These are phyloP conservation scores for Arctia plantaginis DNA, from an alignment of 2,888 invertebrate species.

Conservation along the genomic window DNA sequence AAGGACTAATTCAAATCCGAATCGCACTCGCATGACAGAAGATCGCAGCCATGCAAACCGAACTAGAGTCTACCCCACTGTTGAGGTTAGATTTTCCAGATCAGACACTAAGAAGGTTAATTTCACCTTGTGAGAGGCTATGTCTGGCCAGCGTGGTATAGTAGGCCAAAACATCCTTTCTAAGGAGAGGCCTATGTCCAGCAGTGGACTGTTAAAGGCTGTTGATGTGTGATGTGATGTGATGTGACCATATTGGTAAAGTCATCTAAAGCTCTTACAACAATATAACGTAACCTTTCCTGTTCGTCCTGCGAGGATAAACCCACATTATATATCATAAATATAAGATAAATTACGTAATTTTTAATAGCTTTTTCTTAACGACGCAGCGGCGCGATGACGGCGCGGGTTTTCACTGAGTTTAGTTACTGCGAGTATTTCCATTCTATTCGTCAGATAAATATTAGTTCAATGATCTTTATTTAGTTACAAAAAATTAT, in stretches of 20 bases:
- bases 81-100: too few species aligned
- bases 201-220: too few species aligned
- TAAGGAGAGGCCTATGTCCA: too few species aligned
- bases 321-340: not conserved
- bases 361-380: not conserved
- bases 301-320: not conserved
- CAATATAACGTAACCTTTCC: not conserved
- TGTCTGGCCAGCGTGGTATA: too few species aligned
- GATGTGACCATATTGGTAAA: too few species aligned
- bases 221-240: too few species aligned
- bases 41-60: too few species aligned
- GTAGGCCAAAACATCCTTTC: too few species aligned
- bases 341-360: not conserved
- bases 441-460: not conserved
- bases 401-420: not conserved
- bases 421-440: not conserved
- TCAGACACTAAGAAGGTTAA: too few species aligned
- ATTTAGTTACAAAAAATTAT: not conserved
- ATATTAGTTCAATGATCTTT: not conserved
- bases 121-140: not conserved
- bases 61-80: too few species aligned
- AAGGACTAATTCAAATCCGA: too few species aligned
- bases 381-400: not conserved
- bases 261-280: not conserved
- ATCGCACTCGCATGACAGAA: too few species aligned